Conservation (phyloP, 1,140 invertebrate species). For the Globodera ellingtonae region DNA sequence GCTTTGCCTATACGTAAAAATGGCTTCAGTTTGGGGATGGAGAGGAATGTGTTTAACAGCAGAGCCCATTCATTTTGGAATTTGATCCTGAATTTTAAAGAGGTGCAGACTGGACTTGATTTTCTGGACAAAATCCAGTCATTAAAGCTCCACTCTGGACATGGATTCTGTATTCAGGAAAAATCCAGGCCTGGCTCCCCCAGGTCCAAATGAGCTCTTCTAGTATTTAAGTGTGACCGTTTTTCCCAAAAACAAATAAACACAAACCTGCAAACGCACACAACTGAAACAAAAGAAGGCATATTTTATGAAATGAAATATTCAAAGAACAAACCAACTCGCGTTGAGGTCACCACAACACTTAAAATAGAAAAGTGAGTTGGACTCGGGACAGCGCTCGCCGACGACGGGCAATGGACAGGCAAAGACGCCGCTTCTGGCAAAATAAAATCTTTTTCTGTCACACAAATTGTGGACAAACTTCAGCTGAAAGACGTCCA, state of each 20-base stretch:
- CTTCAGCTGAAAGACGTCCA: slow-evolving; percentile 18
- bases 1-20: no score
- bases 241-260: no score
- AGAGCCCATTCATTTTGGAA: no score
- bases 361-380: slow-evolving; percentile 46
- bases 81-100: no score
- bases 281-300: slow-evolving; percentile 21
- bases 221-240: no score
- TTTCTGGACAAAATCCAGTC: no score
- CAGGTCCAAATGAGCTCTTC: background rate
- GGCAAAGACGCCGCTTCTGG: slow-evolving; percentile 31
- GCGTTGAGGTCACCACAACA: slow-evolving; percentile 49
- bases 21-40: no score
- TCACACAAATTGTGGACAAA: background rate
- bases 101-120: no score
- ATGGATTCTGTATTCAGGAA: background rate
- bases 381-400: slow-evolving; percentile 43
- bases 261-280: background rate
- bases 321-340: slow-evolving; percentile 39
- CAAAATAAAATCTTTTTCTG: slow-evolving; percentile 11
- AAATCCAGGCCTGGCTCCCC: background rate
- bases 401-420: slow-evolving; percentile 50
- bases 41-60: no score
- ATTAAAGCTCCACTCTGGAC: no score
- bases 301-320: slow-evolving; percentile 7